Conservation (phyloP, 2,888 invertebrate genomes). For the Caenorhabditis imperialis region DNA sequence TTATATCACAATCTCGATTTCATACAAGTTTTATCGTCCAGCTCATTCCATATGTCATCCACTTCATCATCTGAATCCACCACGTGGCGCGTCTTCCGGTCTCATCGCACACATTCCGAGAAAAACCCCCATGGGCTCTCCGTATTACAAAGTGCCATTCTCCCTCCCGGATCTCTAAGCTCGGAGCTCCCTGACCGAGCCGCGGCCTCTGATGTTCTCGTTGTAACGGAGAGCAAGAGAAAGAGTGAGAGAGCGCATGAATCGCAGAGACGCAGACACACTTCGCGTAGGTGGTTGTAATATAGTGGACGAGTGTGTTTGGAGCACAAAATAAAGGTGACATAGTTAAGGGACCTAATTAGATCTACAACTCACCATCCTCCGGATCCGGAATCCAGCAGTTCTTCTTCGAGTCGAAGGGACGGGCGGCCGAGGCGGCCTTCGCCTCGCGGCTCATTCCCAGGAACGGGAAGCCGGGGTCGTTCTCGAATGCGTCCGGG, state of each 20-base stretch:
- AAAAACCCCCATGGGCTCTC: no score
- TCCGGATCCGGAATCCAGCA: constrained; percentile 99
- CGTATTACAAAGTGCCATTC: no score
- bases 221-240: neutral
- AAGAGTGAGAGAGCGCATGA: constrained; percentile 5
- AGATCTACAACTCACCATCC: constrained; percentile 84
- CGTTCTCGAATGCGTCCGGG: constrained; percentile 70
- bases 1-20: no score
- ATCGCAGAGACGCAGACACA: constrained; percentile 14
- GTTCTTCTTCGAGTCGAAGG: constrained; percentile 94
- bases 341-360: no score
- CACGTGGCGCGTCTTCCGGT: no score
- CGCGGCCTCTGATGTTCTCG: no score
- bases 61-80: no score
- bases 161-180: no score
- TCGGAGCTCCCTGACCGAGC: no score
- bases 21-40: no score
- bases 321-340: constrained; percentile 12
- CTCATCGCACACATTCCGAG: no score
- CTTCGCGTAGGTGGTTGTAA: constrained; percentile 48
- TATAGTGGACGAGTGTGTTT: constrained; percentile 25
- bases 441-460: constrained; percentile 64
- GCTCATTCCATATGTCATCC: no score
- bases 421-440: constrained; percentile 70
- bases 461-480: constrained; percentile 74